Evolutionary conservation across 2,797 vertebrate genomes (phyloP).

Genomic region (Glossophaga mutica): DNA sequence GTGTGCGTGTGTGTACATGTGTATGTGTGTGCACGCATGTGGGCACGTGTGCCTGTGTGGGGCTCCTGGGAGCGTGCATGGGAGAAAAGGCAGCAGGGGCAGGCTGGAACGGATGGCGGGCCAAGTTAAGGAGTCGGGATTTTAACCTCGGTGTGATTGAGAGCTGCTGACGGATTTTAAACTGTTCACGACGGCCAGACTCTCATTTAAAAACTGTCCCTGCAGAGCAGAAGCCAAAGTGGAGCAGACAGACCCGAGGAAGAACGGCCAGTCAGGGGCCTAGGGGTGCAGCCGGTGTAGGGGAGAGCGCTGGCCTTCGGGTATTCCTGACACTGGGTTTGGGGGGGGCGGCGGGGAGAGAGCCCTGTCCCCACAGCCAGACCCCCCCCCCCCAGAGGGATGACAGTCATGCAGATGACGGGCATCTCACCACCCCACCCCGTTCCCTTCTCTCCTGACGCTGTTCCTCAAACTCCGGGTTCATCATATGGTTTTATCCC

Average conservation of each 20-base stretch:
- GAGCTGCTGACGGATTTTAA: not conserved
- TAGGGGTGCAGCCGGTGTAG: fast-evolving
- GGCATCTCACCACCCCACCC: not conserved
- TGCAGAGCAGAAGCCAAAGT: not conserved
- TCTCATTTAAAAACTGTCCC: not conserved
- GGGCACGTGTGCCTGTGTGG: fast-evolving
- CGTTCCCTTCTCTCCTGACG: not conserved
- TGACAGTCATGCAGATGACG: not conserved
- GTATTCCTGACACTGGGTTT: not conserved
- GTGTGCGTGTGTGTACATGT: fast-evolving
- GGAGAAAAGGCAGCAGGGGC: not conserved
- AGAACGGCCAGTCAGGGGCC: not conserved
- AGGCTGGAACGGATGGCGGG: not conserved
- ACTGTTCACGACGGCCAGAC: not conserved
- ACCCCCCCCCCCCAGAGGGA: not conserved
- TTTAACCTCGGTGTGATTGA: not conserved
- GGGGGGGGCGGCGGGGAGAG: not conserved
- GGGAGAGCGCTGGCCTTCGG: not conserved
- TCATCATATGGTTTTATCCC: constrained; percentile 32
- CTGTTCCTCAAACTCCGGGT: not conserved
- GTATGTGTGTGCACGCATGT: fast-evolving
- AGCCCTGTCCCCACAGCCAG: not conserved
- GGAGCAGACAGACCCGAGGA: not conserved
- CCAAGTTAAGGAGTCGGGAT: not conserved
- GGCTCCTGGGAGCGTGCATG: fast-evolving